Evolutionary conservation across 2,113 vertebrate genomes (phyloP).

Genomic region (Plestiodon gilberti): DNA sequence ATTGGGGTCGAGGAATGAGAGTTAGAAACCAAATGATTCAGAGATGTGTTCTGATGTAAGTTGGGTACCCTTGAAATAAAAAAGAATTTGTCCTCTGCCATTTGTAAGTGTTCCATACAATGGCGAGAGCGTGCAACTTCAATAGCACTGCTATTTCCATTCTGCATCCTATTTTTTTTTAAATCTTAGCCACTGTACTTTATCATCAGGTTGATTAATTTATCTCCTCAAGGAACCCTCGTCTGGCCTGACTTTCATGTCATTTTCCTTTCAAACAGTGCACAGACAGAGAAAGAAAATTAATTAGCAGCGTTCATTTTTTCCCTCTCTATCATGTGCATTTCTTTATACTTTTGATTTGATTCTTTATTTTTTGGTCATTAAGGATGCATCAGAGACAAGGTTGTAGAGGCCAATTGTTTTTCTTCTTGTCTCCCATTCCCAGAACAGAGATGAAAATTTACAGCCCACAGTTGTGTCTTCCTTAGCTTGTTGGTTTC

Average conservation of each 20-base stretch:
- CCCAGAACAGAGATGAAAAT: neutral
- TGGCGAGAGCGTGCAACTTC: conserved; percentile 6
- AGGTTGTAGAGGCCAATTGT: neutral
- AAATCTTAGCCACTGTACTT: conserved; percentile 29
- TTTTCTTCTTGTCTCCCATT: neutral
- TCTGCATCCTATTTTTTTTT: conserved; percentile 35
- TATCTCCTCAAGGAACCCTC: conserved; percentile 46
- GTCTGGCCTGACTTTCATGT: conserved; percentile 11
- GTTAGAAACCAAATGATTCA: neutral
- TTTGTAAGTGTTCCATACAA: conserved; percentile 13
- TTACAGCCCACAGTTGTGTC: neutral
- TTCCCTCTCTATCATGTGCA: neutral
- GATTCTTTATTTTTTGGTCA: too few relatives aligned
- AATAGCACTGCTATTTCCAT: conserved; percentile 32
- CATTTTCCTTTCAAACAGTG: neutral
- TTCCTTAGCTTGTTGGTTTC: neutral
- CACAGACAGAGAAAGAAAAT: conserved; percentile 55
- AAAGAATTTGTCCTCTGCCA: neutral
- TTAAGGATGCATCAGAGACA: neutral
- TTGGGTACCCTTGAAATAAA: conserved; percentile 12
- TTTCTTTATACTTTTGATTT: neutral
- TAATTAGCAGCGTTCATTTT: conserved; percentile 51
- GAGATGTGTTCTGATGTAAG: neutral
- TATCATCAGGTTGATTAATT: conserved; percentile 54
- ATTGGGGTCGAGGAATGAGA: neutral